Conservation (phyloP, 2,113 vertebrate species). For the Himantopus leucocephalus region DNA sequence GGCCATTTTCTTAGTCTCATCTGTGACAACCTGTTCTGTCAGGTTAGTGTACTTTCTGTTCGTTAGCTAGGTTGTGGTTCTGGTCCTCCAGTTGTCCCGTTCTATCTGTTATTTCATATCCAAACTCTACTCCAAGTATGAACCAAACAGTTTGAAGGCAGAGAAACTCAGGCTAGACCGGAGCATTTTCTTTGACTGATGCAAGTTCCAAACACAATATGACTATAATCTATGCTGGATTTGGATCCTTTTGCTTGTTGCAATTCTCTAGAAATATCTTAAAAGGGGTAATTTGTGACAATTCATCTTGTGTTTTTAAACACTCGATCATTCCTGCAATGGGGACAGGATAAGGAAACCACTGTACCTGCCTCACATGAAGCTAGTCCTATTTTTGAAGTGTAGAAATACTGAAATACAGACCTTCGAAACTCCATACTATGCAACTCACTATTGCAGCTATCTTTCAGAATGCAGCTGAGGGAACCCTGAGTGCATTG, state of each 20-base stretch:
- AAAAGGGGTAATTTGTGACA: not conserved
- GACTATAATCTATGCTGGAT: not conserved
- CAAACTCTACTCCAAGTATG: not conserved
- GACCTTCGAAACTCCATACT: not conserved
- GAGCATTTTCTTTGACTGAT: not conserved
- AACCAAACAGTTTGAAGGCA: not conserved
- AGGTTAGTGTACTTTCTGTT: not conserved
- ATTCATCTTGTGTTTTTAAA: not conserved
- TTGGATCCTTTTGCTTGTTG: not conserved
- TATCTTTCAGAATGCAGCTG: not conserved
- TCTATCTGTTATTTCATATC: not conserved
- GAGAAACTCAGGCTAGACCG: not conserved
- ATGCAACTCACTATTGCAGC: not conserved
- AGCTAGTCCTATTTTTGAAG: not conserved
- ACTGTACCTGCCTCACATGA: not conserved
- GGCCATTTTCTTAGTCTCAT: not conserved
- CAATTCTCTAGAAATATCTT: not conserved
- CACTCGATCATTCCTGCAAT: not conserved
- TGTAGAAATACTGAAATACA: not conserved
- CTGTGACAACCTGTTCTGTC: not conserved
- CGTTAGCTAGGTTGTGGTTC: not conserved
- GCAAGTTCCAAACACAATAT: not conserved
- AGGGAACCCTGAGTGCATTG: not conserved
- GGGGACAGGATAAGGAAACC: not conserved
- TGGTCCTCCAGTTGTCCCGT: not conserved